Percentiles rank a stretch among this genome's conserved stretches.
These are phyloP conservation scores for Dicerorhinus sumatrensis DNA, from an alignment of 2,113 vertebrate species.

Conservation along the genomic window DNA sequence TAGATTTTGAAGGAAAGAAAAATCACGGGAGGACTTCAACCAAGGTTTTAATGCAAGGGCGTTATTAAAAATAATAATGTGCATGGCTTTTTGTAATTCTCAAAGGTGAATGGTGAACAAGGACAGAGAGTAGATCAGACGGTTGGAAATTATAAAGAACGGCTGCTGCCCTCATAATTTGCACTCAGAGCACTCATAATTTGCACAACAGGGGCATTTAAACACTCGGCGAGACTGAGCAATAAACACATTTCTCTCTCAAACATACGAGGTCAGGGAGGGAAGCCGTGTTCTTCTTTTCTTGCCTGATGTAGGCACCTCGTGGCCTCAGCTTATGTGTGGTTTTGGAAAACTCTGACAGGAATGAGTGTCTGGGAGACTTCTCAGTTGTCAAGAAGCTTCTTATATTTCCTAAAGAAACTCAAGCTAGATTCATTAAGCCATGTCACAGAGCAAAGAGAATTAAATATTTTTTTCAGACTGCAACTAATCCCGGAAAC, in stretches of 20 bases:
- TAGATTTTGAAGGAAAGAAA: slow-evolving; percentile 16
- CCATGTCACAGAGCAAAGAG: slow-evolving; percentile 68
- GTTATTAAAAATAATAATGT: neutral
- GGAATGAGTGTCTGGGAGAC: slow-evolving; percentile 66
- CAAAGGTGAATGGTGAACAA: neutral
- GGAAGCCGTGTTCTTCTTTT: neutral
- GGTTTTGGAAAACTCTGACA: slow-evolving; percentile 59
- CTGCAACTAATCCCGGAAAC: slow-evolving; percentile 23
- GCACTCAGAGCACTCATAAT: neutral
- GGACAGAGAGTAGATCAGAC: neutral
- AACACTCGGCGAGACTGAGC: neutral
- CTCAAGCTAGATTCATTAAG: slow-evolving; percentile 71
- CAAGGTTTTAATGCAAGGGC: neutral
- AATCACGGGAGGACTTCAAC: neutral
- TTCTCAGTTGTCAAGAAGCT: slow-evolving; percentile 78
- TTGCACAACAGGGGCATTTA: slow-evolving; percentile 1
- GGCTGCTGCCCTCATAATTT: neutral
- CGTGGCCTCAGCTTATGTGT: neutral
- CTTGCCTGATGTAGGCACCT: slow-evolving; percentile 24
- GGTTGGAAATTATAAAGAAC: neutral
- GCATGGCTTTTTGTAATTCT: neutral
- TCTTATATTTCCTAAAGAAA: slow-evolving; percentile 82
- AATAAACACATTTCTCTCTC: slow-evolving; percentile 14
- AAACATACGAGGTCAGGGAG: neutral
- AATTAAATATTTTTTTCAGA: slow-evolving; percentile 74